phyloP scores from a whole-genome alignment of 2,888 invertebrate genomes.

The Lasiommata megera region DNA sequence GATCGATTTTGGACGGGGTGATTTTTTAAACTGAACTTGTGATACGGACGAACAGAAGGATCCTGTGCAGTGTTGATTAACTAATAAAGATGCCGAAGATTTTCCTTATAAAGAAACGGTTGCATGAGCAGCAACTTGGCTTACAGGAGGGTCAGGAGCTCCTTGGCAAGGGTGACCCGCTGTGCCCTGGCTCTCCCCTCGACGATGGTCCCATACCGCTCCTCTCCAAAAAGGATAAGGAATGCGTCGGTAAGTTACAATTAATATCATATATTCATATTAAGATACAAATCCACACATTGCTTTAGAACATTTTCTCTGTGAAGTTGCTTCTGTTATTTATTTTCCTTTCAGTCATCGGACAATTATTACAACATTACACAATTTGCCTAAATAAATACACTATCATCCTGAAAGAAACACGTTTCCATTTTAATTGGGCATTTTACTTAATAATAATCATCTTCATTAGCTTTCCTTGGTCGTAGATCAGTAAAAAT shows the following conservation, averaged over 20 bases:
- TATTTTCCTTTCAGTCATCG: slow-evolving; percentile 26
- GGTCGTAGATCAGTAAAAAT: slow-evolving; percentile 25
- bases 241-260: slow-evolving; percentile 63
- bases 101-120: slow-evolving; percentile 93
- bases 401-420: background rate
- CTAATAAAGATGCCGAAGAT: slow-evolving; percentile 92
- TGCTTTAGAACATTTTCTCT: slow-evolving; percentile 37
- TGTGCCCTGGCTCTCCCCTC: slow-evolving; percentile 81
- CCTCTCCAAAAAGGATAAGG: slow-evolving; percentile 79
- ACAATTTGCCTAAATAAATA: background rate
- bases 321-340: too few species aligned
- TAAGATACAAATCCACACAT: slow-evolving; percentile 37
- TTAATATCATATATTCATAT: background rate
- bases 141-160: slow-evolving; percentile 92
- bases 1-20: slow-evolving; percentile 47
- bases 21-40: slow-evolving; percentile 63
- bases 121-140: slow-evolving; percentile 94
- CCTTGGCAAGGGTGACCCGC: slow-evolving; percentile 83
- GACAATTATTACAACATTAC: background rate
- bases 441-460: background rate
- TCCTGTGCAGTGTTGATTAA: slow-evolving; percentile 70
- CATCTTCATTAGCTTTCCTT: background rate
- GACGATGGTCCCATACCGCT: slow-evolving; percentile 83
- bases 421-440: background rate
- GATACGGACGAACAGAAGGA: slow-evolving; percentile 64